Evolutionary conservation across 2,797 vertebrate species (phyloP).

Genomic region (Mus spretus): DNA sequence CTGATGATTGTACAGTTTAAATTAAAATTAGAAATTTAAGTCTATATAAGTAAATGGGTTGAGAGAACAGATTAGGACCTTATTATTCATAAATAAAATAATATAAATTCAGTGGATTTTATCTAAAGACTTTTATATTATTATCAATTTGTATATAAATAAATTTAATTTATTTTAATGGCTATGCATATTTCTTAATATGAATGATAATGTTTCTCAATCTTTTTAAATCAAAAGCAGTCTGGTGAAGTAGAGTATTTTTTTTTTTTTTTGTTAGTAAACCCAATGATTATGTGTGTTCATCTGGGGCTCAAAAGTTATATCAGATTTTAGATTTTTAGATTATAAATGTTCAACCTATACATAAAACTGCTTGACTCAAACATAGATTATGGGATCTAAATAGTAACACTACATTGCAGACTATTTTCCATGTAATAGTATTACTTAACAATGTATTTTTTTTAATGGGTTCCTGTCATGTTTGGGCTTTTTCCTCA

Average conservation of each 20-base stretch:
- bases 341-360: background rate
- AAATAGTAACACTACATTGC: constrained; percentile 11
- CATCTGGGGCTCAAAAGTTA: background rate
- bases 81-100: constrained; percentile 46
- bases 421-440: constrained; percentile 43
- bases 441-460: constrained; percentile 18
- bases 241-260: constrained; percentile 46
- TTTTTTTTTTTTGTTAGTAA: constrained; percentile 56
- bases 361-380: background rate
- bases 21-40: constrained; percentile 61
- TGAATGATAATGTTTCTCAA: constrained; percentile 51
- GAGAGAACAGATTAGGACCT: constrained; percentile 60
- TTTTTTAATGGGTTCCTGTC: constrained; percentile 35
- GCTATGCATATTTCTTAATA: constrained; percentile 39
- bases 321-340: constrained; percentile 16
- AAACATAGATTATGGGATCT: constrained; percentile 33
- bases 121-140: constrained; percentile 50
- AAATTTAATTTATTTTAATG: constrained; percentile 48
- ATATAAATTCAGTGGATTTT: constrained; percentile 44
- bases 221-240: constrained; percentile 1
- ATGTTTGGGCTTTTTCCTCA: constrained; percentile 49
- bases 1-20: constrained; percentile 56
- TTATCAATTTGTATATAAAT: constrained; percentile 58
- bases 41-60: constrained; percentile 57
- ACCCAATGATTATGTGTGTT: constrained; percentile 28